Conservation (phyloP, 1,140 invertebrate genomes). For the Macrobrachium rosenbergii region DNA sequence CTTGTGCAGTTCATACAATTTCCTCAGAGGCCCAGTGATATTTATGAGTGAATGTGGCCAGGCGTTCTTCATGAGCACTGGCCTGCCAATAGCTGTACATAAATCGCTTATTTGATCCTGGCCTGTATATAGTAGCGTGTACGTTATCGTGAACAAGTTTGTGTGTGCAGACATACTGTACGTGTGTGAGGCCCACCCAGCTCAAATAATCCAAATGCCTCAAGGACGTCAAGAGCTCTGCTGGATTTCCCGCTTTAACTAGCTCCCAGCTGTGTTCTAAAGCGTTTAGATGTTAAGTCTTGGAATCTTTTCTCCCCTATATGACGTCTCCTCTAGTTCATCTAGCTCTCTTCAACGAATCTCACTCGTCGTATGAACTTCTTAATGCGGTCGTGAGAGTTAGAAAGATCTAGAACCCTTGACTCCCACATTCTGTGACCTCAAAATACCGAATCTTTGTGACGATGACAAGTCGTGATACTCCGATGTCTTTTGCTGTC, state of each 20-base stretch:
- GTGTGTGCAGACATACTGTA: neutral
- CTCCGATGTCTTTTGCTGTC: too few relatives aligned
- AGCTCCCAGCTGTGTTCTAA: neutral
- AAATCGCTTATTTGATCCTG: slow-evolving; percentile 24
- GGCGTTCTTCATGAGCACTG: neutral
- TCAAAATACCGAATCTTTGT: too few relatives aligned
- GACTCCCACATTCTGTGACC: too few relatives aligned
- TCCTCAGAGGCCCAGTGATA: slow-evolving; percentile 35
- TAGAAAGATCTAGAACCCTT: too few relatives aligned
- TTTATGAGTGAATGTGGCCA: slow-evolving; percentile 37
- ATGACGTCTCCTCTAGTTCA: too few relatives aligned
- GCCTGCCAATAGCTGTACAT: slow-evolving; percentile 38
- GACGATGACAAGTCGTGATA: too few relatives aligned
- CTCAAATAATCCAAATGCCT: slow-evolving; percentile 56
- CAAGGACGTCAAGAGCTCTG: slow-evolving; percentile 40
- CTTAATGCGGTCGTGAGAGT: too few relatives aligned
- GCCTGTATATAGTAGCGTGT: slow-evolving; percentile 40
- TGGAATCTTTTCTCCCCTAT: too few relatives aligned
- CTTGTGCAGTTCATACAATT: neutral
- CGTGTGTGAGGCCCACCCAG: slow-evolving; percentile 48
- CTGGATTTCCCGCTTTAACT: slow-evolving; percentile 11
- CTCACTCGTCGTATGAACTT: too few relatives aligned
- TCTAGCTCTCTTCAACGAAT: too few relatives aligned
- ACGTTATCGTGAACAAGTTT: slow-evolving; percentile 27
- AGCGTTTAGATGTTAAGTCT: neutral